Base-by-base conservation (phyloP, 2,888 invertebrate genomes). In the Agapetus fuscipes region DNA sequence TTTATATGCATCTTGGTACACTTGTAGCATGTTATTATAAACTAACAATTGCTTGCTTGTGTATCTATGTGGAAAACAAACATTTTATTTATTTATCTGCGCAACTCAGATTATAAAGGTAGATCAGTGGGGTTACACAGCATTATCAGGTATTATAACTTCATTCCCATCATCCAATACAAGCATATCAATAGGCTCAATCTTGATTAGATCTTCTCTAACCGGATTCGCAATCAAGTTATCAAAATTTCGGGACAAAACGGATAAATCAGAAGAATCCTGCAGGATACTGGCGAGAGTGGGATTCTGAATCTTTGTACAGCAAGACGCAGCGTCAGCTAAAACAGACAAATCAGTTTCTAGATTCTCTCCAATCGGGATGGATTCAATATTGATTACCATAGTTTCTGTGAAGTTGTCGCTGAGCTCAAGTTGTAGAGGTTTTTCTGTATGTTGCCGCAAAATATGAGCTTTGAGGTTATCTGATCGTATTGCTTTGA, bases 391-490 rank as follows among this genome's bases (percentile, higher is more conserved):
- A 31, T 43, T 39, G 13, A 39, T 43, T 6, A 20, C 9, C 33
- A 39, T 20, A 7, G 28, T 15, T 26, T 39, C 43, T 3, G 36
- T 39, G 27, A 43, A 43, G 30, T 39, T 27, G 14, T 43, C 43
- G 17, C 43, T 36, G 10, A 43, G 20, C 30, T 43, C 43, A 1
- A 43, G 17, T 11, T 43, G 40, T 9, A 46, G 7, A 6, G 40
- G 37, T 27, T 41, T 45, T 17, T 48, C 43, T 49, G 53, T 37
- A 42, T 62, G 62, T 35, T 54, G 52, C 42, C 57, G 59, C 10
- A 52, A 49, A 35, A 65, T 57, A 49, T 73, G 72, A 36, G 70
- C 71, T 37, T 69, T 71, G 28, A 72, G 54, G 46, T 72, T 72
- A 51, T 73, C 72, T 15, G 61, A 61, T 5, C 72, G 59, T 45